phyloP scores from a whole-genome alignment of 92 coral and sea anemone genomes.

The Plumapathes pennacea region DNA sequence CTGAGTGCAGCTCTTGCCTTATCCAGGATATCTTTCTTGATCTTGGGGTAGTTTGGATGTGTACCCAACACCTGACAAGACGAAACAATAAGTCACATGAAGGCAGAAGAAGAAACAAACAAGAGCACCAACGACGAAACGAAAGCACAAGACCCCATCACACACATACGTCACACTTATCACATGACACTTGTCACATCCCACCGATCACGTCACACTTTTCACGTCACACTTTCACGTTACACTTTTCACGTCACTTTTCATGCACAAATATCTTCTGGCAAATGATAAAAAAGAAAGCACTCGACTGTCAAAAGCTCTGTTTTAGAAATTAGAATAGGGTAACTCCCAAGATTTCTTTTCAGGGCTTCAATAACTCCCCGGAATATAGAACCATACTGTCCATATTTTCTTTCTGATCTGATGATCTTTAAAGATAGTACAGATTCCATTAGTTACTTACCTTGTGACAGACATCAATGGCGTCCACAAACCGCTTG shows the following conservation, averaged over 20 bases:
- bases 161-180: neutral
- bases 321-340: too few species aligned
- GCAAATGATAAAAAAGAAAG: too few species aligned
- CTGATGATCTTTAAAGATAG: too few species aligned
- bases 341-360: too few species aligned
- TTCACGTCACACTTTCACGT: too few species aligned
- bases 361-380: neutral
- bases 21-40: constrained; percentile 93
- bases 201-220: too few species aligned
- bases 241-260: too few species aligned
- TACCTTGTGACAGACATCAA: constrained; percentile 98
- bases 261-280: too few species aligned
- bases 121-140: neutral
- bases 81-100: constrained; percentile 1
- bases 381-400: neutral
- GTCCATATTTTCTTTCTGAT: too few species aligned
- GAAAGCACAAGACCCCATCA: neutral
- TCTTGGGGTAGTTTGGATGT: constrained; percentile 97
- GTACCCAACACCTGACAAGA: constrained; percentile 71
- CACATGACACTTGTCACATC: too few species aligned
- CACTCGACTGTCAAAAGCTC: too few species aligned
- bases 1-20: constrained; percentile 86
- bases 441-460: too few species aligned
- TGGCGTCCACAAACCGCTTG: constrained; percentile 94
- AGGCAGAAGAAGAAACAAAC: neutral